Base-by-base conservation (phyloP, 2,113 vertebrate genomes). In the Mungos mungo region DNA sequence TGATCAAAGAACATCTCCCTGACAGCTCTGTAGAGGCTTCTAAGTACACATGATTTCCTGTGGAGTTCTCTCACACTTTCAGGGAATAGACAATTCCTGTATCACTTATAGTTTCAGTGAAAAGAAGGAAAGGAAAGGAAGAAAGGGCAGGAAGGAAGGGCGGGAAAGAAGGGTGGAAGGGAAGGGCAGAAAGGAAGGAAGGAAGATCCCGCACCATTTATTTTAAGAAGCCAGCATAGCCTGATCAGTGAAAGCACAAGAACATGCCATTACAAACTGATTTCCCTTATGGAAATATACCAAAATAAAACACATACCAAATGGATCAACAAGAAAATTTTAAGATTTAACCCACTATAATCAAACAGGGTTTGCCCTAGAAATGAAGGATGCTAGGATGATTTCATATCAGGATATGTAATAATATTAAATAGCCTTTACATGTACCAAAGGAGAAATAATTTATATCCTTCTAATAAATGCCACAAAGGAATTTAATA, bases 201-300 rank as follows among this genome's bases (percentile, higher is more conserved):
- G 15, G 52, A 3, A 31, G 79, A n/a, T 41, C 6, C 3, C 27
- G 29, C 35, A 52, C 25, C 50, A 65, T 38, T 69, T 71, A 63
- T 85, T 93, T 88, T 90, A 89, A 95, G 60, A 89, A 95, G 38
- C 7, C 47, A 54, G n/a, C 15, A 60, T 16, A 95, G 60, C 66
- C 57, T 69, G 63, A 25, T 14, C 14, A 33, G n/a, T 31, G 13
- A 95, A 52, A 81, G 14, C 65, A 10, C n/a, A 14, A 50, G 57
- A 15, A 57, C 21, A 71, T 57, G 90, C 4, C 9, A 13, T 5
- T 7, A 7, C 2, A 79, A 33, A 60, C 10, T 38, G 18, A 79
- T 66, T 41, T 90, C 33, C 31, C 29, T 72, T 63, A 45, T 19
- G 54, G 65, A 72, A 94, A 80, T 21, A 81, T 14, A 23, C 54